A percentile compares a stretch with the other conserved stretches of the same genome.
phyloP scores from a whole-genome alignment of 2,113 vertebrate species.

The Plestiodon gilberti region DNA sequence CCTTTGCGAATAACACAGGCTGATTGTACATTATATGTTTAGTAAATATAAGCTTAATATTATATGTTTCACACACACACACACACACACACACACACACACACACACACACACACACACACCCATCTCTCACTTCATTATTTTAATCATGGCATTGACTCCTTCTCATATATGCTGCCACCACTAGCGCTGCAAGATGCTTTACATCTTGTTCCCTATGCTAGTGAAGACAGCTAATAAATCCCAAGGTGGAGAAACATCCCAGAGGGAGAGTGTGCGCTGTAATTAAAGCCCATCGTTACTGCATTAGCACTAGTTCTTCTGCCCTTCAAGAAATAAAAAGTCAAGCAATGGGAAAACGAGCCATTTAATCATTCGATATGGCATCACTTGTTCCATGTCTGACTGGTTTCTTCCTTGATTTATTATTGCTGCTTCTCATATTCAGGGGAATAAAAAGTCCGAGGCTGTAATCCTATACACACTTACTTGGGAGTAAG shows the following conservation, averaged over 20 bases:
- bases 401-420: background rate
- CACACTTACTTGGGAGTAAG: too few relatives aligned
- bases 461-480: background rate
- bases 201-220: constrained; percentile 47
- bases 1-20: too few relatives aligned
- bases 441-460: background rate
- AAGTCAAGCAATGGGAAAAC: constrained; percentile 38
- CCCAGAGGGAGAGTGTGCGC: constrained; percentile 7
- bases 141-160: constrained; percentile 15
- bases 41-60: too few relatives aligned
- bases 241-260: background rate
- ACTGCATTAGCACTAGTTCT: accelerated
- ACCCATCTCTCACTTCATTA: background rate
- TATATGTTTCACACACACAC: too few relatives aligned
- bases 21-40: too few relatives aligned
- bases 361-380: background rate
- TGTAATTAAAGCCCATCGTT: constrained; percentile 13
- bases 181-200: constrained; percentile 26
- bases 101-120: too few relatives aligned
- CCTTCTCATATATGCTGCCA: background rate
- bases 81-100: too few relatives aligned
- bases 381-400: constrained; percentile 12
- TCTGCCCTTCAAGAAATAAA: constrained; percentile 35
- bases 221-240: constrained; percentile 46
- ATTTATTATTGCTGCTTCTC: background rate